phyloP scores from a whole-genome alignment of 2,888 invertebrate genomes.

The Hydrotaea diabolus region DNA sequence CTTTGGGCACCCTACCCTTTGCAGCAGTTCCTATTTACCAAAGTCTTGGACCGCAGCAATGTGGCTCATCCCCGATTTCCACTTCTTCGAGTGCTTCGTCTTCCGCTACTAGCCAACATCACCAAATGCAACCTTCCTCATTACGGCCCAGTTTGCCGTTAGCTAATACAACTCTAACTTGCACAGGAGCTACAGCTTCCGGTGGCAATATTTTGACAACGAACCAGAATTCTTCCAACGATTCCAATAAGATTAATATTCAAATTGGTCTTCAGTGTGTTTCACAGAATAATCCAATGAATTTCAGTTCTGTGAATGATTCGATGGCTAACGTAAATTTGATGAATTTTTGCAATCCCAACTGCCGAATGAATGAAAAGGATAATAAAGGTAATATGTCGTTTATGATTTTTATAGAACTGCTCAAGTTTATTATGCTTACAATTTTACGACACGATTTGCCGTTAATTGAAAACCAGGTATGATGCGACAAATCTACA shows the following conservation, averaged over 20 bases:
- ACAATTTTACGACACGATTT: too few relatives aligned
- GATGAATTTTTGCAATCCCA: constrained; percentile 62
- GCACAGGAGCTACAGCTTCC: constrained; percentile 22
- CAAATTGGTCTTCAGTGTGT: constrained; percentile 74
- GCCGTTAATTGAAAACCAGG: too few relatives aligned
- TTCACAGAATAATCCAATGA: constrained; percentile 72
- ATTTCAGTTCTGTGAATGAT: constrained; percentile 72
- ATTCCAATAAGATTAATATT: constrained; percentile 72
- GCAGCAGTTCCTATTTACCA: constrained; percentile 72
- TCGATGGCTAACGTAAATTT: constrained; percentile 69
- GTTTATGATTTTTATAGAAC: not conserved
- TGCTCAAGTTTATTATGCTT: too few relatives aligned
- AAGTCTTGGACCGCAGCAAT: constrained; percentile 58
- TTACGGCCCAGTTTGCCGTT: too few relatives aligned
- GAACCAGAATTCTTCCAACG: constrained; percentile 59
- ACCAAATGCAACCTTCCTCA: not conserved
- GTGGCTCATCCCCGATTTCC: constrained; percentile 63
- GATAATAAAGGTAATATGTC: constrained; percentile 69
- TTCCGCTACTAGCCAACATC: constrained; percentile 45
- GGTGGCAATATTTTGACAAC: not conserved
- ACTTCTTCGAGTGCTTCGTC: constrained; percentile 51
- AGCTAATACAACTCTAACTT: constrained; percentile 16
- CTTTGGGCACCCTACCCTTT: constrained; percentile 70
- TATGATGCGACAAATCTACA: too few relatives aligned
- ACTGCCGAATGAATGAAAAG: constrained; percentile 49